These are phyloP conservation scores for Cricetomys ansorgei DNA, from an alignment of 2,113 vertebrate species.

Conservation along the genomic window DNA sequence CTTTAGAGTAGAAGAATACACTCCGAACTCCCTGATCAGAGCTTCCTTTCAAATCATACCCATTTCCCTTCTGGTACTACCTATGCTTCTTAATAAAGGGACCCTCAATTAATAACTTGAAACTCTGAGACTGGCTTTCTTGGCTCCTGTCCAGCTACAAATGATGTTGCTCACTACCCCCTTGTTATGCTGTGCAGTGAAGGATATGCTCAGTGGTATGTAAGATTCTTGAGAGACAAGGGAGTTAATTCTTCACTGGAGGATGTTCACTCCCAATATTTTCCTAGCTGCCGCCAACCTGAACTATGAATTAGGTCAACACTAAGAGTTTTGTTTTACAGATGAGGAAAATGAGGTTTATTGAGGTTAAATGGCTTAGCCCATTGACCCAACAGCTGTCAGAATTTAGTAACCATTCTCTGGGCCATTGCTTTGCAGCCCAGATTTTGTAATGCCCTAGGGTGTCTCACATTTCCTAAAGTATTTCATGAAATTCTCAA, in stretches of 20 bases:
- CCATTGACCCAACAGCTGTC: slow-evolving; percentile 75
- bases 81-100: not conserved
- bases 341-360: slow-evolving; percentile 73
- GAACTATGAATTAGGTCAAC: slow-evolving; percentile 67
- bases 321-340: slow-evolving; percentile 66
- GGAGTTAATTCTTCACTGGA: slow-evolving; percentile 22
- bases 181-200: not conserved
- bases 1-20: not conserved
- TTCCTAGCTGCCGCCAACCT: slow-evolving; percentile 48
- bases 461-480: slow-evolving; percentile 71
- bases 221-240: not conserved
- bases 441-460: slow-evolving; percentile 70
- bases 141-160: not conserved
- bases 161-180: not conserved
- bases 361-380: slow-evolving; percentile 72
- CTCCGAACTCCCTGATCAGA: not conserved
- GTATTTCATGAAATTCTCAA: slow-evolving; percentile 68
- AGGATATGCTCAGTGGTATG: not conserved
- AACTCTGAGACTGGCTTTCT: not conserved
- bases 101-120: not conserved
- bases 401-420: slow-evolving; percentile 77
- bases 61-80: not conserved
- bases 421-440: slow-evolving; percentile 64
- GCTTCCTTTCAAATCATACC: slow-evolving; percentile 8
- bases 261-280: slow-evolving; percentile 55